Conservation (phyloP, 2,113 vertebrate species). For the Callipepla californica region DNA sequence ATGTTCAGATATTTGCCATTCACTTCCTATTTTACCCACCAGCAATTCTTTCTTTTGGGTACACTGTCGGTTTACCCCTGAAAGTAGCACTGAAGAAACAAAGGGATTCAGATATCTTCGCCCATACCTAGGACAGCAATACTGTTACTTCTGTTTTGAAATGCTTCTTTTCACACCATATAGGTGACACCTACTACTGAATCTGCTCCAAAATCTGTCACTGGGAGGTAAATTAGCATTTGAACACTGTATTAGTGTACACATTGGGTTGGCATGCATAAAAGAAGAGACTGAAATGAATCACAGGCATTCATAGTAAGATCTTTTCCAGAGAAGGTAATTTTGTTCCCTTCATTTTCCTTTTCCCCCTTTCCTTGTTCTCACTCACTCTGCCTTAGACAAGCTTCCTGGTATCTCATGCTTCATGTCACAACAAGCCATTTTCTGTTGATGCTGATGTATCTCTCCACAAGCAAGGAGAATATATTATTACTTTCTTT, state of each 20-base stretch:
- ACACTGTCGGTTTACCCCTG: not conserved
- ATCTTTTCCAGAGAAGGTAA: accelerated
- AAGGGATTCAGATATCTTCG: not conserved
- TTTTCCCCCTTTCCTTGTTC: not conserved
- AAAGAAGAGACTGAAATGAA: not conserved
- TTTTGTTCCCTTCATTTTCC: not conserved
- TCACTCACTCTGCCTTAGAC: not conserved
- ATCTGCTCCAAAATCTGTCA: not conserved
- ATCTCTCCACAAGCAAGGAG: not conserved
- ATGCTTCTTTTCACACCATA: accelerated
- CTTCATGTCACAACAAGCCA: not conserved
- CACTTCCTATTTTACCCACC: not conserved
- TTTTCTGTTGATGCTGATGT: not conserved
- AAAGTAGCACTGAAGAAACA: not conserved
- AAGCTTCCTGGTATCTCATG: not conserved
- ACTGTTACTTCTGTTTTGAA: accelerated
- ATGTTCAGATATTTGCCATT: not conserved
- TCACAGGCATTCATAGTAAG: not conserved
- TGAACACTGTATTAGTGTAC: accelerated
- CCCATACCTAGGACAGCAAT: not conserved
- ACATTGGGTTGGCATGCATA: not conserved
- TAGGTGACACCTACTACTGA: not conserved
- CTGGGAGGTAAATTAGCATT: not conserved
- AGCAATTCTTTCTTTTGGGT: accelerated
- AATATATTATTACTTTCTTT: not conserved